Percentiles rank a stretch among this genome's conserved stretches.
phyloP scores from a whole-genome alignment of 2,888 invertebrate species.

The Cerastis leucographa region DNA sequence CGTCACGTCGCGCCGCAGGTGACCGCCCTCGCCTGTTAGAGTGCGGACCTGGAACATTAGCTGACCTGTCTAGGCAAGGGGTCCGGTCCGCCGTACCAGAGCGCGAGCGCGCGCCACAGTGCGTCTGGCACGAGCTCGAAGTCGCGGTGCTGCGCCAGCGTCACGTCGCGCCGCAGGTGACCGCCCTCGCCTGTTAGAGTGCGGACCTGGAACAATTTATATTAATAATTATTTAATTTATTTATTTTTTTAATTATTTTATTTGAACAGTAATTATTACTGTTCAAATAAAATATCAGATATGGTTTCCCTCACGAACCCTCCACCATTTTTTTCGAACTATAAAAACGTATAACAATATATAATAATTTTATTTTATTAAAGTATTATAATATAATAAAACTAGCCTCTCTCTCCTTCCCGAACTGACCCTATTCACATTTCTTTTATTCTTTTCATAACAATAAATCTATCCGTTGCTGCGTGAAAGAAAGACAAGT shows the following conservation, averaged over 20 bases:
- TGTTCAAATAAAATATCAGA: neutral
- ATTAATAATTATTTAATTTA: too few species aligned
- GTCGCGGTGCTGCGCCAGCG: constrained; percentile 94
- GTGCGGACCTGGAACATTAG: constrained; percentile 92
- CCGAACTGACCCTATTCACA: neutral
- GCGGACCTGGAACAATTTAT: constrained; percentile 84
- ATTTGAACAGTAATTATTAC: too few species aligned
- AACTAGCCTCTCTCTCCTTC: neutral
- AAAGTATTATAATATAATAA: too few species aligned
- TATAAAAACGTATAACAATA: too few species aligned
- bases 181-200: constrained; percentile 97
- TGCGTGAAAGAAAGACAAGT: neutral
- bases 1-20: constrained; percentile 93
- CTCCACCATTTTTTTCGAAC: neutral
- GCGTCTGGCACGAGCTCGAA: constrained; percentile 96
- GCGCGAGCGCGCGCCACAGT: constrained; percentile 96
- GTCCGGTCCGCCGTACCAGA: constrained; percentile 95
- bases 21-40: constrained; percentile 97
- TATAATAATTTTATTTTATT: too few species aligned
- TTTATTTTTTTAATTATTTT: too few species aligned
- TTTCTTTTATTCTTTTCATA: neutral
- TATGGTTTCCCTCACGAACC: neutral
- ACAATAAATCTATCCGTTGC: neutral
- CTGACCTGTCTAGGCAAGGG: constrained; percentile 92
- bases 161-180: constrained; percentile 93